These are phyloP conservation scores for Brenthis daphne DNA, from an alignment of 2,888 invertebrate genomes.

Conservation along the genomic window DNA sequence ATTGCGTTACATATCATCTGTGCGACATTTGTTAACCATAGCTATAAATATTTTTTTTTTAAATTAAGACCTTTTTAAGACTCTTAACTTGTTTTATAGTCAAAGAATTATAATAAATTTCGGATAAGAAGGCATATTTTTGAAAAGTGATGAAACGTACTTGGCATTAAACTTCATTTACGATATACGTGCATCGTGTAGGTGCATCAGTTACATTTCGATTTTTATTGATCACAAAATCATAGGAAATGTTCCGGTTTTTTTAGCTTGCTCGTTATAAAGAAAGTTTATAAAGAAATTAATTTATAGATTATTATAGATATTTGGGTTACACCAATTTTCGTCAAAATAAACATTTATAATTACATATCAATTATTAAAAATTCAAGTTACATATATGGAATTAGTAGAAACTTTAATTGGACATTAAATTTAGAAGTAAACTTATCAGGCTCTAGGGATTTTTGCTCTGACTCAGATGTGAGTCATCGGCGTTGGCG, in stretches of 20 bases:
- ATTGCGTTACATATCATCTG: slow-evolving; percentile 31
- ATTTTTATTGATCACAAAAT: too few species aligned
- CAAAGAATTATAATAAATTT: slow-evolving; percentile 24
- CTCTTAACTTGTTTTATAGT: slow-evolving; percentile 21
- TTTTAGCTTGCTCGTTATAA: too few species aligned
- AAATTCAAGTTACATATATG: not conserved
- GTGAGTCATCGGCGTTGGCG: slow-evolving; percentile 63
- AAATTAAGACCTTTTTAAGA: not conserved
- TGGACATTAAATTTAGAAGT: slow-evolving; percentile 30
- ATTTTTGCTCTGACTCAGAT: slow-evolving; percentile 63
- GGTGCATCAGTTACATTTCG: too few species aligned
- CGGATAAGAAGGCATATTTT: slow-evolving; percentile 3
- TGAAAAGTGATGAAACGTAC: slow-evolving; percentile 9
- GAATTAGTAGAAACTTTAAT: slow-evolving; percentile 29
- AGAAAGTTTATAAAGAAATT: too few species aligned
- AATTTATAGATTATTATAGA: too few species aligned
- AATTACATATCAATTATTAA: not conserved
- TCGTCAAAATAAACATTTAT: too few species aligned
- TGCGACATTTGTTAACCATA: slow-evolving; percentile 32
- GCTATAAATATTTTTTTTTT: slow-evolving; percentile 34
- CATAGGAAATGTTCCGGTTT: too few species aligned
- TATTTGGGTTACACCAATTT: too few species aligned
- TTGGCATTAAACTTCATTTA: not conserved
- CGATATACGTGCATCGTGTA: too few species aligned
- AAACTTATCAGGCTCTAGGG: slow-evolving; percentile 32